These are phyloP conservation scores for Oedothorax gibbosus DNA, from an alignment of 1,140 invertebrate species.

Conservation along the genomic window DNA sequence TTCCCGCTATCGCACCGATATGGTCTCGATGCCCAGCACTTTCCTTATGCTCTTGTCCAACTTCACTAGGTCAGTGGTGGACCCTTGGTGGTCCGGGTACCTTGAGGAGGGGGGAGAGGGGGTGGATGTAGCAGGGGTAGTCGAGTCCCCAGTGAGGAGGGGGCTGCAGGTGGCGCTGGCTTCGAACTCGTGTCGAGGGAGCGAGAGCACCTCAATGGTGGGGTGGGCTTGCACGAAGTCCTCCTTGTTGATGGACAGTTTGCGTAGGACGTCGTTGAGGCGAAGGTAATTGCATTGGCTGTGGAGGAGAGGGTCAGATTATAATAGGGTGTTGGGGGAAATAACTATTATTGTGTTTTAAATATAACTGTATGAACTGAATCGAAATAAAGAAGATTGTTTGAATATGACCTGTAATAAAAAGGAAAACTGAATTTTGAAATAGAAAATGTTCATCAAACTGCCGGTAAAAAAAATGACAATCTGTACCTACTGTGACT, in stretches of 20 bases:
- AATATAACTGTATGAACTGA: neutral
- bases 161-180: slow-evolving; percentile 55
- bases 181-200: slow-evolving; percentile 60
- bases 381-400: too few relatives aligned
- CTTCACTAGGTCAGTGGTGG: slow-evolving; percentile 47
- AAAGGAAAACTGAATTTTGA: too few relatives aligned
- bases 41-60: slow-evolving; percentile 60
- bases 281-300: slow-evolving; percentile 58
- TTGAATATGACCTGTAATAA: too few relatives aligned
- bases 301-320: neutral
- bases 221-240: slow-evolving; percentile 33
- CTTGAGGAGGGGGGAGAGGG: slow-evolving; percentile 11
- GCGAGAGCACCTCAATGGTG: slow-evolving; percentile 56
- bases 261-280: slow-evolving; percentile 58
- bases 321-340: neutral
- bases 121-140: neutral
- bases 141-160: slow-evolving; percentile 41
- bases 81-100: slow-evolving; percentile 14
- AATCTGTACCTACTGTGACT: too few relatives aligned
- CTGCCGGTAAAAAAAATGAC: too few relatives aligned
- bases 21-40: slow-evolving; percentile 62
- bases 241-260: slow-evolving; percentile 47
- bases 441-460: too few relatives aligned
- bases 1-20: slow-evolving; percentile 54
- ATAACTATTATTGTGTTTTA: neutral